Base-by-base conservation (phyloP, 2,888 invertebrate genomes). In the Callyntrura guangdongensis region DNA sequence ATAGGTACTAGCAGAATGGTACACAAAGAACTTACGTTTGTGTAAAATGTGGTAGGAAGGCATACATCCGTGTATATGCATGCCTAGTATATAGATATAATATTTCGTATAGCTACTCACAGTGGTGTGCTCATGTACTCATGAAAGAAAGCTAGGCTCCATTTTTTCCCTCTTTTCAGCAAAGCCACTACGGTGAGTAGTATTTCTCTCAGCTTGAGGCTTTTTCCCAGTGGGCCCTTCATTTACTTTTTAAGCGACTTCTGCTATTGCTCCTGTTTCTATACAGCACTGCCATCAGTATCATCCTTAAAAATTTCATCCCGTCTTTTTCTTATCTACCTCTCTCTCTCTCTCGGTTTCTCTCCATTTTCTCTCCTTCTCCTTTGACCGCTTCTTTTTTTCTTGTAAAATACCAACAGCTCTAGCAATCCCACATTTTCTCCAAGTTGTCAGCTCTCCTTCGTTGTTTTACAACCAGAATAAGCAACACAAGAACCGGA, bases 211-310 rank as follows among this genome's bases (percentile, higher is more conserved):
- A n/a, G 69, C 84, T 84, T 25, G 84, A 69, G 84, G 84, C 69
- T 64, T 53, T 81, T 69, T 69, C 84, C 84, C 69, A 53, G 6
- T 25, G 84, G 84, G 56, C 49, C 84, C 69, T 84, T 84, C 84
- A 84, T 84, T 84, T 84, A 5, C 69, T 49, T 83, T 69, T 69
- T 84, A 84, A 69, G 69, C 84, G 69, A 69, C 53, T 84, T 84
- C 17, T 61, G 14, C 45, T 45, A 20, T 9, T 17, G n/a, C 12
- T 27, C 12, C 81, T 22, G 11, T 17, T 27, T 47, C 74, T 14
- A 3, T 59, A 36, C 79, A 56, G 14, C 22, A 64, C 25, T 53
- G n/a, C 22, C 27, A 53, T 67, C 67, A 49, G 49, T 27, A 49
- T 59, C 45, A 6, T 17, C 56, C 79, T 36, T 56, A 17, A 25